Base-by-base conservation (phyloP, 1,140 invertebrate genomes). In the Formica exsecta region DNA sequence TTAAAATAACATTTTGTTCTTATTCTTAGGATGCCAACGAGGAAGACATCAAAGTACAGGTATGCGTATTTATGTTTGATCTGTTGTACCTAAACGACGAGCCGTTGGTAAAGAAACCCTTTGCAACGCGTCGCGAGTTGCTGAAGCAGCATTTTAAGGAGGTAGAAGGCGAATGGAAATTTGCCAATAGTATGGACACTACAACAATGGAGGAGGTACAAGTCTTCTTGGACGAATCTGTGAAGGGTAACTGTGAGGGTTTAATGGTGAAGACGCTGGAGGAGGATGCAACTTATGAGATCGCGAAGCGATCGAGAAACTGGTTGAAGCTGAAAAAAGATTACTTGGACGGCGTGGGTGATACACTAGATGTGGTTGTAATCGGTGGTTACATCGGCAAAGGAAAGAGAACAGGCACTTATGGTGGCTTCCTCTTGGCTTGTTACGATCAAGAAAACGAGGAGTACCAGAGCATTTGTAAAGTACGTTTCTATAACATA, bases 301-400 rank as follows among this genome's bases (percentile, higher is more conserved):
- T 99, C 91, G 99, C 99, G 0, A 99, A 99, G 93, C 95, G 99
- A 61, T 99, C 99, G 0, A 97, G 98, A 86, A 99, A 99, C 95
- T 99, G 99, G 99, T 95, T 99, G 3, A 99, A 99, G 96, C 93
- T 99, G 64, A 99, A 99, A 94, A 99, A 99, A 94, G 99, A 99
- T 25, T 74, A 74, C 3, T 95, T 99, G 79, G 98, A 99, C 44
- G 98, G 98, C 64, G 97, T 98, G 19, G 98, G 99, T 0, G 99
- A 99, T 94, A 99, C 98, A 0, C 94, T 99, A 51, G 98, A 99
- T 96, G 96, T 97, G n/a, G 98, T 99, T 7, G 99, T 99, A 0
- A 98, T 99, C 81, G 99, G 99, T 83, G 99, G 98, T 0, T 99
- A 98, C 95, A 95, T 97, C 59, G 99, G 99, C 0, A 98, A 98